phyloP scores from a whole-genome alignment of 2,797 vertebrate genomes.

The Myotis myotis region DNA sequence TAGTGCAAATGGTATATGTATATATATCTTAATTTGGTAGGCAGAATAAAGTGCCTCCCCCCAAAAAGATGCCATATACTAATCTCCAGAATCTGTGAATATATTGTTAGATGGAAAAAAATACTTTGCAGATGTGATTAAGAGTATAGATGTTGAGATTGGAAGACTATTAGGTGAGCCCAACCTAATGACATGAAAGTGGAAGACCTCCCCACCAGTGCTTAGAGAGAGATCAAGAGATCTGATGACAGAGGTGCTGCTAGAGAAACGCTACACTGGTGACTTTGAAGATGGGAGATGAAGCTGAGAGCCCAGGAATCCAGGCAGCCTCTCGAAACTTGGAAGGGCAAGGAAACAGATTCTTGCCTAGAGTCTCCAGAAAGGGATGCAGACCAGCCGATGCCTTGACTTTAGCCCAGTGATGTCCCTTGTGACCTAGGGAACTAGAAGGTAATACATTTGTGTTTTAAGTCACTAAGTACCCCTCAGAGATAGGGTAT shows the following conservation, averaged over 20 bases:
- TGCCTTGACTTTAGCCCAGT: background rate
- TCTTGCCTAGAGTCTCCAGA: background rate
- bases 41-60: background rate
- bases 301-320: background rate
- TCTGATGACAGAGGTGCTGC: background rate
- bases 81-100: background rate
- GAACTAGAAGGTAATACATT: background rate
- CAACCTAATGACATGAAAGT: background rate
- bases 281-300: background rate
- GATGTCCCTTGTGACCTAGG: background rate
- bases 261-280: background rate
- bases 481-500: background rate
- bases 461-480: background rate
- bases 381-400: background rate
- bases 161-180: background rate
- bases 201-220: background rate
- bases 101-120: background rate
- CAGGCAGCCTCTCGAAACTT: background rate
- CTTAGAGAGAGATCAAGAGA: background rate
- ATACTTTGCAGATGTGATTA: background rate
- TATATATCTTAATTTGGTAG: background rate
- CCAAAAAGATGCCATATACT: background rate
- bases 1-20: background rate
- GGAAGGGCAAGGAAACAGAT: background rate
- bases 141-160: background rate